Base-by-base conservation (phyloP, 2,113 vertebrate species). In the Bufo gargarizans region DNA sequence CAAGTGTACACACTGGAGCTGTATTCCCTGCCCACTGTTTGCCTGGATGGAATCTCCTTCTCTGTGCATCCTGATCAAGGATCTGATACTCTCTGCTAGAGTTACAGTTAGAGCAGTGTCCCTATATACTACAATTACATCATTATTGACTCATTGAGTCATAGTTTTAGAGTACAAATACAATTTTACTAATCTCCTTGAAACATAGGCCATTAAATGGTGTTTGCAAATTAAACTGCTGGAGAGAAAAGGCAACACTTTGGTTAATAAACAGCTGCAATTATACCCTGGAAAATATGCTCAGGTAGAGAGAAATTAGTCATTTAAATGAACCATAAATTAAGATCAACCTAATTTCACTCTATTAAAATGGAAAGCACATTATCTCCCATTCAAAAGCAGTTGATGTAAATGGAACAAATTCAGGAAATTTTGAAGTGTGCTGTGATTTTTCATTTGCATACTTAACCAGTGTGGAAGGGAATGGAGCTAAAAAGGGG, bases 261-360 rank as follows among this genome's bases (percentile, higher is more conserved):
- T 89, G 90, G 93, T 94, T 95, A 95, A 95, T 95, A 94, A 95
- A 94, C 93, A 93, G 93, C 93, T 93, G 92, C 87, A 90, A 91
- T 56, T 90, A 91, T 90, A 88, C 53, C 67, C 92, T 92, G 91
- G 93, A 95, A 93, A 89, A 94, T 87, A 93, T 88, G 93, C 92
- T 91, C 95, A 96, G 95, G 95, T 96, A 96, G 95, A 91, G 88
- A 89, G 92, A 90, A 95, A 94, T 95, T 94, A 95, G 89, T 95
- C 94, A 94, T 93, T 96, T 93, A 93, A 94, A 96, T 95, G 94
- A 95, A 93, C 94, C 86, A 95, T 95, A 95, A 95, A 96, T 95
- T 96, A 95, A 95, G 92, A 95, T 94, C 94, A 93, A 93, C 90
- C 95, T 94, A 95, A 95, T 96, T 96, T 95, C 92, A 67, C 90